Evolutionary conservation across 2,113 vertebrate genomes (phyloP).

Genomic region (Coryphaenoides rupestris): DNA sequence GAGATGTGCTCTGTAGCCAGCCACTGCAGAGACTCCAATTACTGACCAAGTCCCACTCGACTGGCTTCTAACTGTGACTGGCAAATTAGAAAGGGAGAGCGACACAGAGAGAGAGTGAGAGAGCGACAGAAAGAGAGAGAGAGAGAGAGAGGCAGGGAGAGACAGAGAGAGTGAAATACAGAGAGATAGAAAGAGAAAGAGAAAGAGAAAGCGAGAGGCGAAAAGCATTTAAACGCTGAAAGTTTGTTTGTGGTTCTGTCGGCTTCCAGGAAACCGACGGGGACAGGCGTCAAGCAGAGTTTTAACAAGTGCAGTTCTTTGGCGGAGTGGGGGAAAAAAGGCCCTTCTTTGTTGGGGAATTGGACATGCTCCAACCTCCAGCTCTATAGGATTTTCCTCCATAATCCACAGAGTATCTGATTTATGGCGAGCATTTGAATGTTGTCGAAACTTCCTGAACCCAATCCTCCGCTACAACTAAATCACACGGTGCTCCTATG

Average conservation of each 20-base stretch:
- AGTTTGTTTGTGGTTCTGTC: slow-evolving; percentile 38
- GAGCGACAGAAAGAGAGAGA: no score
- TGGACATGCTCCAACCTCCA: slow-evolving; percentile 54
- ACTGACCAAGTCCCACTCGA: slow-evolving; percentile 65
- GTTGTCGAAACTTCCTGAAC: slow-evolving; percentile 59
- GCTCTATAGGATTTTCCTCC: slow-evolving; percentile 52
- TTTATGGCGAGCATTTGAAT: slow-evolving; percentile 65
- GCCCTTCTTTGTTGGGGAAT: slow-evolving; percentile 53
- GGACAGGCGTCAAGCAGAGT: slow-evolving; percentile 44
- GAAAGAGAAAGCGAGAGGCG: neutral
- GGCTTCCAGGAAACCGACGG: slow-evolving; percentile 33
- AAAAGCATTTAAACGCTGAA: slow-evolving; percentile 40
- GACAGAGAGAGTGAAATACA: no score
- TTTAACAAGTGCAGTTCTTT: slow-evolving; percentile 48
- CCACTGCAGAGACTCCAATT: slow-evolving; percentile 70
- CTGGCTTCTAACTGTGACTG: slow-evolving; percentile 65
- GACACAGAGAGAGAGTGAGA: no score
- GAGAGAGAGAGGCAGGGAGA: no score
- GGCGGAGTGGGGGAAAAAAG: slow-evolving; percentile 38
- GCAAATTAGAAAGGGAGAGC: slow-evolving; percentile 58
- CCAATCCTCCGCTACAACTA: slow-evolving; percentile 36
- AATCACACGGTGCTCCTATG: slow-evolving; percentile 6
- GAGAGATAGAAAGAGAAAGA: neutral
- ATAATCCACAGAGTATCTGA: slow-evolving; percentile 67
- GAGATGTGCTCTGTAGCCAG: slow-evolving; percentile 62